Evolutionary conservation across 2,797 vertebrate species (phyloP).

Genomic region (Pseudochirops corinnae): DNA sequence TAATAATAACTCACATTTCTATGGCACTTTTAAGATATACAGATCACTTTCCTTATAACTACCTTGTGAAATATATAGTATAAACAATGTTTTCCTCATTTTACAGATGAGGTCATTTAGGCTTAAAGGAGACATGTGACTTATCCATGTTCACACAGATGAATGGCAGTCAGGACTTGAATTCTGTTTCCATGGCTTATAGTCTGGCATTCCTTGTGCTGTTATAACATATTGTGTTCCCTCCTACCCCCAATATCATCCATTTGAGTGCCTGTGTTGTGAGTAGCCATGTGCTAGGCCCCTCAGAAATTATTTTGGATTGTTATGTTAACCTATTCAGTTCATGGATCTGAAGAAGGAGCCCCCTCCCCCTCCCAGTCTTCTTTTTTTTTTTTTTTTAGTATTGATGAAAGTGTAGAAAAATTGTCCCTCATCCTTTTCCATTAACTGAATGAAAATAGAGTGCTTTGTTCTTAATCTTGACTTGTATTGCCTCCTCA

Average conservation of each 20-base stretch:
- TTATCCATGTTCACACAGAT: not conserved
- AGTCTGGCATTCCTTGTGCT: not conserved
- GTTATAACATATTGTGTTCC: not conserved
- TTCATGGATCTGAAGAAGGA: not conserved
- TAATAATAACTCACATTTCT: not conserved
- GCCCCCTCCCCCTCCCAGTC: not conserved
- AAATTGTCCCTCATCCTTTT: not conserved
- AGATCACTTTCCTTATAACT: not conserved
- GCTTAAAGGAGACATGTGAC: not conserved
- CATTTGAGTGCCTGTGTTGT: not conserved
- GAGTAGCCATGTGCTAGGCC: not conserved
- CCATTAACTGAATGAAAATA: constrained; percentile 10
- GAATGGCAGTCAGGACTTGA: not conserved
- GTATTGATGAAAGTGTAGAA: not conserved
- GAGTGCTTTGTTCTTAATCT: not conserved
- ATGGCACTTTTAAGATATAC: not conserved
- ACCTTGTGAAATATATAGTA: not conserved
- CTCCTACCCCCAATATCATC: not conserved
- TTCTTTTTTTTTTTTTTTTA: not conserved
- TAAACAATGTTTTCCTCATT: not conserved
- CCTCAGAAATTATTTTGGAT: not conserved
- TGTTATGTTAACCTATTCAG: not conserved
- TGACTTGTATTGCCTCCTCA: not conserved
- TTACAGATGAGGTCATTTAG: not conserved
- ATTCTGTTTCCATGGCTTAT: not conserved